Percentiles rank a stretch among this genome's conserved stretches.
phyloP scores from a whole-genome alignment of 1,140 invertebrate genomes.

The Hormaphis cornu region DNA sequence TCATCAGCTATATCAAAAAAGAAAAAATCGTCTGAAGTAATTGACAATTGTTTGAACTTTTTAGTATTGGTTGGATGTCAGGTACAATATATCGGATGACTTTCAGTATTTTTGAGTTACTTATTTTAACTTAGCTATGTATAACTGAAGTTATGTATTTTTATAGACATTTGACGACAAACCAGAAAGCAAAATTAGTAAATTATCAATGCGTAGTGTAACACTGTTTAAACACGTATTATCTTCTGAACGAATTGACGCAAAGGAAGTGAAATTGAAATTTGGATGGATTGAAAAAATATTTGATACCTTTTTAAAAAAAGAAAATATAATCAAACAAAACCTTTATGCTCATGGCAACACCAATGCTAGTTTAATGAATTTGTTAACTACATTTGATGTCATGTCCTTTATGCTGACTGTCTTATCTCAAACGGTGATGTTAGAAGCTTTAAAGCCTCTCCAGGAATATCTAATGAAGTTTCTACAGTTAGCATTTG shows the following conservation, averaged over 20 bases:
- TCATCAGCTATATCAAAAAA: not conserved
- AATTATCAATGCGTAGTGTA: not conserved
- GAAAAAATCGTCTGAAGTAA: constrained; percentile 4
- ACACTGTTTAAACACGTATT: constrained; percentile 18
- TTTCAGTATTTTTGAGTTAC: not conserved
- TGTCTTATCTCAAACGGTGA: not conserved
- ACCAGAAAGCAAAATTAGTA: constrained; percentile 9
- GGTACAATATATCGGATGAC: not conserved
- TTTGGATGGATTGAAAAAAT: constrained; percentile 24
- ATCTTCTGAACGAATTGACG: not conserved
- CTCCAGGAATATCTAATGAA: constrained; percentile 4
- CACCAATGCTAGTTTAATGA: constrained; percentile 9
- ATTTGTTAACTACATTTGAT: constrained; percentile 9
- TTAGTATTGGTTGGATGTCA: constrained; percentile 25
- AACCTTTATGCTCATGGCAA: not conserved
- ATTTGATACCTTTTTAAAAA: constrained; percentile 1
- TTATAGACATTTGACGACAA: constrained; percentile 11
- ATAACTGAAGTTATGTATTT: not conserved
- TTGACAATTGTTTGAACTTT: constrained; percentile 26
- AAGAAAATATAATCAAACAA: constrained; percentile 11
- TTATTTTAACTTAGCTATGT: not conserved
- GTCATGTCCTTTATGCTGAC: not conserved
- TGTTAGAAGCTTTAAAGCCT: constrained; percentile 20
- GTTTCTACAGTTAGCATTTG: constrained; percentile 15
- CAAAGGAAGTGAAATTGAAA: not conserved